phyloP scores from a whole-genome alignment of 1,140 invertebrate genomes.

The Brachionus plicatilis region DNA sequence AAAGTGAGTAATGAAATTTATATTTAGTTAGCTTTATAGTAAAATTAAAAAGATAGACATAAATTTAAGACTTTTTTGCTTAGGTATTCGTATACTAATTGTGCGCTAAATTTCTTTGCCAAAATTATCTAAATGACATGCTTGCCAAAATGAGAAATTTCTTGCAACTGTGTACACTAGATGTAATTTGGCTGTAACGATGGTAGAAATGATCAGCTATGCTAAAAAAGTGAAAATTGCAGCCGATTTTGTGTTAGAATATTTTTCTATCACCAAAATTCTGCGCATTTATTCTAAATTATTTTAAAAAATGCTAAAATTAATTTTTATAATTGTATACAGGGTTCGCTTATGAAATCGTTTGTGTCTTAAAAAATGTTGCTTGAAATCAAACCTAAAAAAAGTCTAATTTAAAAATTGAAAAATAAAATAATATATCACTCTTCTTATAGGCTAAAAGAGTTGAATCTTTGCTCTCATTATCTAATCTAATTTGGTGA shows the following conservation, averaged over 20 bases:
- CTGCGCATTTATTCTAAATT: background rate
- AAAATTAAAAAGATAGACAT: background rate
- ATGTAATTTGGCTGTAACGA: background rate
- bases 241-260: background rate
- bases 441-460: no score
- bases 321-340: background rate
- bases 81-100: background rate
- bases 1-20: background rate
- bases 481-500: no score
- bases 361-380: no score
- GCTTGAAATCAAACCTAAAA: no score
- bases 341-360: no score
- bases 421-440: no score
- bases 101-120: background rate
- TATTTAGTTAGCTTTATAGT: background rate
- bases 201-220: background rate
- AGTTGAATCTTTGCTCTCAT: no score
- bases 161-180: background rate
- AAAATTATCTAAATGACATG: background rate
- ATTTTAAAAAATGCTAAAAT: background rate
- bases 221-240: background rate
- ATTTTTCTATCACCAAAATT: background rate
- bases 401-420: no score
- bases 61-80: background rate
- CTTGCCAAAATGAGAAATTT: background rate